A percentile compares a stretch with the other conserved stretches of the same genome.
These are phyloP conservation scores for Octodonta nipae DNA, from an alignment of 2,888 invertebrate species.

Conservation along the genomic window DNA sequence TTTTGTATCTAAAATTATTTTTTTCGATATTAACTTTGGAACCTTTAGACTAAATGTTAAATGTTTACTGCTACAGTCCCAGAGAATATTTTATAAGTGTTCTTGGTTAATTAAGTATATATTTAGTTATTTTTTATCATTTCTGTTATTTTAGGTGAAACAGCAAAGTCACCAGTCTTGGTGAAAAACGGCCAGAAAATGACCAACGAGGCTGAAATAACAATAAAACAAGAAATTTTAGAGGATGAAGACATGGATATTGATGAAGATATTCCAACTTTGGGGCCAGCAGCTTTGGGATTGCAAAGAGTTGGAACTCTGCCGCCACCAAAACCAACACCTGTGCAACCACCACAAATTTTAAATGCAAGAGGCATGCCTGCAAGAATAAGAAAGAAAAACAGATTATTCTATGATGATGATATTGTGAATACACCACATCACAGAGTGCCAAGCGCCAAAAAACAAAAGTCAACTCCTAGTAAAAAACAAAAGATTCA, in stretches of 20 bases:
- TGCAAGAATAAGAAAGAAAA: slow-evolving; percentile 77
- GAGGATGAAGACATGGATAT: slow-evolving; percentile 33
- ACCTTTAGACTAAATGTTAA: no score
- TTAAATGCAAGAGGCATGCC: slow-evolving; percentile 82
- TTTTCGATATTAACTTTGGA: no score
- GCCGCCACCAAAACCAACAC: slow-evolving; percentile 54
- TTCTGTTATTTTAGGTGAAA: slow-evolving; percentile 44
- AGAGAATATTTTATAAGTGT: no score
- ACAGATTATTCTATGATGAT: slow-evolving; percentile 74
- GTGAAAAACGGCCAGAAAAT: slow-evolving; percentile 43
- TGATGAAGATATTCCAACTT: slow-evolving; percentile 54
- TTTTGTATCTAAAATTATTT: slow-evolving; percentile 2
- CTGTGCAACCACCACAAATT: slow-evolving; percentile 60
- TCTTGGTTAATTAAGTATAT: no score
- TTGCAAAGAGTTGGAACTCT: slow-evolving; percentile 71
- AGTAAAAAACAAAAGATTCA: slow-evolving; percentile 6
- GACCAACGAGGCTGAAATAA: slow-evolving; percentile 24
- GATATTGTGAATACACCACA: slow-evolving; percentile 71
- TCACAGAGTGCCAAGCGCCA: slow-evolving; percentile 58
- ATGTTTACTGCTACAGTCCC: no score
- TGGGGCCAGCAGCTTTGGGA: slow-evolving; percentile 68
- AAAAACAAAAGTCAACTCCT: slow-evolving; percentile 39
- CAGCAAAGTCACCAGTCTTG: slow-evolving; percentile 39
- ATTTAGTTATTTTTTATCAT: slow-evolving; percentile 12
- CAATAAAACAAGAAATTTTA: slow-evolving; percentile 42